Evolutionary conservation across 2,888 invertebrate species (phyloP), one percentile per base, ranked within the genome.

Genomic region (Amphipoea oculea): DNA sequence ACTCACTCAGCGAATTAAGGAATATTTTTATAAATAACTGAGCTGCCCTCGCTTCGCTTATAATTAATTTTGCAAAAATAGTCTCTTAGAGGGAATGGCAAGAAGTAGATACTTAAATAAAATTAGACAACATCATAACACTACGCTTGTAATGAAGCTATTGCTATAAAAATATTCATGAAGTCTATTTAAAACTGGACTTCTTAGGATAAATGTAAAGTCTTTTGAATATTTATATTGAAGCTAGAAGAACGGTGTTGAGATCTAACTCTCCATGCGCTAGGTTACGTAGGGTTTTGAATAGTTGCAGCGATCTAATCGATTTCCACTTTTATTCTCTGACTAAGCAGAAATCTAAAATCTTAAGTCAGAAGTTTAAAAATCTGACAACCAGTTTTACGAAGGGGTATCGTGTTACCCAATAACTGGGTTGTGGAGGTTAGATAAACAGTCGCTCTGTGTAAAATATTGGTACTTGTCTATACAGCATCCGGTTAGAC

Each of bases 1-100:
- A 81, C 40, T 76, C 68, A 83, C 85, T 80, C 57, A 62, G 51
- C 14, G 14, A 65, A 57, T 62, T n/a, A 45, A 51, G 29, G 51
- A 51, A 40, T 48, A 48, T 65, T 81, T 45, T 65, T 73, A 66
- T 42, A 42, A 73, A 72, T 81, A 66, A 20, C 66, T 51, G 29
- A 6, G 23, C 12, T 1, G 17, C 17, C 40, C 9, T 79, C 29
- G 42, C 62, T 40, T 29, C 40, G 29, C 4, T n/a, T 54, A 48
- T 63, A 29, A 57, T 57, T 48, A 48, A 66, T 48, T 40, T 65
- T 14, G 4, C 9, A n/a, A 51, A 57, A 66, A 81, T 51, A 42
- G 11, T n/a, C 42, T 51, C 7, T 20, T 48, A 11, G 4, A 42
- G 23, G 48, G 48, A 57, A 51, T 51, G 0, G 36, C 51, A 17